Percentiles rank a stretch among this genome's conserved stretches.
phyloP scores from a whole-genome alignment of 2,797 vertebrate species.

The Anguilla marmorata region DNA sequence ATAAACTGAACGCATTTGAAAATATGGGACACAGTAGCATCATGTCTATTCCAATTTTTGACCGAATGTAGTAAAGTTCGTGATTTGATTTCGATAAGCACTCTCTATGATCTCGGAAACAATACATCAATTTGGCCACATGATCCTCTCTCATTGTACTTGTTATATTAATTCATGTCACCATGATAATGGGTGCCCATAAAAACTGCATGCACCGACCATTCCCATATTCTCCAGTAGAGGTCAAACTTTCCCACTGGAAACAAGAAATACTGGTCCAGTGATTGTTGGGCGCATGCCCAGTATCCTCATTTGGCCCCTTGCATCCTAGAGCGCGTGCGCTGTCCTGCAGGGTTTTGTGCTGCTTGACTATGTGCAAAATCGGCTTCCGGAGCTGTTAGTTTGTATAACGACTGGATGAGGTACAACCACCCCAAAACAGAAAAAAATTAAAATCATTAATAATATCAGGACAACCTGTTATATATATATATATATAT shows the following conservation, averaged over 20 bases:
- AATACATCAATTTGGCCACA: background rate
- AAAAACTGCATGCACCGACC: background rate
- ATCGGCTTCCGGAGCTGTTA: constrained; percentile 43
- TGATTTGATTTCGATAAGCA: background rate
- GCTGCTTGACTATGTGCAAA: constrained; percentile 47
- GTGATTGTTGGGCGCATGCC: constrained; percentile 57
- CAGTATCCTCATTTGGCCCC: constrained; percentile 65
- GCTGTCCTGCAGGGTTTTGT: constrained; percentile 57
- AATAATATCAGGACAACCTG: too few relatives aligned
- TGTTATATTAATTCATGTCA: background rate
- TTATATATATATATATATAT: too few relatives aligned
- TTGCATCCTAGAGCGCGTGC: constrained; percentile 58
- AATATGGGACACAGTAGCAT: background rate
- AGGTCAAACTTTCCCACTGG: constrained; percentile 35
- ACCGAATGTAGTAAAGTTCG: too few relatives aligned
- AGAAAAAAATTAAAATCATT: background rate
- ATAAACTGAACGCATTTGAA: background rate
- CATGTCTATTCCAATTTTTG: background rate
- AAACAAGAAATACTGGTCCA: background rate
- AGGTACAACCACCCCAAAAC: constrained; percentile 21
- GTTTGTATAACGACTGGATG: constrained; percentile 40
- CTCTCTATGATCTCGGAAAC: background rate
- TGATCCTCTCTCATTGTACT: background rate
- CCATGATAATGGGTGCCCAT: background rate
- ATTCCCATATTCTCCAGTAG: constrained; percentile 47